Percentiles rank a stretch among this genome's conserved stretches.
phyloP scores from a whole-genome alignment of 2,888 invertebrate genomes.

The Pseudococcus longispinus region DNA sequence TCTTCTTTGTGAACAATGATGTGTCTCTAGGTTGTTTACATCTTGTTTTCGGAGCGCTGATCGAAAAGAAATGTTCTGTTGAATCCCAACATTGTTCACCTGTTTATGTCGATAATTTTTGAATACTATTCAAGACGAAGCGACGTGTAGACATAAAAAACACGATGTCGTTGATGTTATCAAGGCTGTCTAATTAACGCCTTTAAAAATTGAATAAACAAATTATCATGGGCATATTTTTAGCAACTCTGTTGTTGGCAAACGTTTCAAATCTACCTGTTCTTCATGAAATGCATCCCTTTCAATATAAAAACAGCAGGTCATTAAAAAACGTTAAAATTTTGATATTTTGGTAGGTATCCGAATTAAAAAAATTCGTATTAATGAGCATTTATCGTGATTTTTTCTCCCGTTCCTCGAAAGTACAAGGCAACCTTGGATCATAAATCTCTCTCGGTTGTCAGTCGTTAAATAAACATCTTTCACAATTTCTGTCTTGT shows the following conservation, averaged over 20 bases:
- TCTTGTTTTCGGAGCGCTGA: not conserved
- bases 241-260: conserved; percentile 6
- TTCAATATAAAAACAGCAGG: not conserved
- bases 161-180: conserved; percentile 4
- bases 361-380: too few relatives aligned
- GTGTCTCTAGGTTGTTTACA: not conserved
- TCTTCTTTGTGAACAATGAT: not conserved
- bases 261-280: not conserved
- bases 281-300: not conserved
- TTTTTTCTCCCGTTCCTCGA: not conserved
- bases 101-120: conserved; percentile 29
- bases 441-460: not conserved
- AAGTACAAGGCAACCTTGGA: not conserved
- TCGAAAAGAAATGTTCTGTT: not conserved
- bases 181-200: conserved; percentile 26
- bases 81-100: conserved; percentile 2
- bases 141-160: not conserved
- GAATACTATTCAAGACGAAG: not conserved
- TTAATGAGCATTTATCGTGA: not conserved
- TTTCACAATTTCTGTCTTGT: conserved; percentile 24
- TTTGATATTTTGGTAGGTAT: not conserved
- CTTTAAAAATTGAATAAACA: conserved; percentile 27
- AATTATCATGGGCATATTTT: not conserved
- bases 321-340: not conserved
- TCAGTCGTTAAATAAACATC: conserved; percentile 26